Percentiles rank a stretch among this genome's conserved stretches.
Conservation (phyloP, 2,888 invertebrate genomes). For the Amblyjoppa fuscipennis region DNA sequence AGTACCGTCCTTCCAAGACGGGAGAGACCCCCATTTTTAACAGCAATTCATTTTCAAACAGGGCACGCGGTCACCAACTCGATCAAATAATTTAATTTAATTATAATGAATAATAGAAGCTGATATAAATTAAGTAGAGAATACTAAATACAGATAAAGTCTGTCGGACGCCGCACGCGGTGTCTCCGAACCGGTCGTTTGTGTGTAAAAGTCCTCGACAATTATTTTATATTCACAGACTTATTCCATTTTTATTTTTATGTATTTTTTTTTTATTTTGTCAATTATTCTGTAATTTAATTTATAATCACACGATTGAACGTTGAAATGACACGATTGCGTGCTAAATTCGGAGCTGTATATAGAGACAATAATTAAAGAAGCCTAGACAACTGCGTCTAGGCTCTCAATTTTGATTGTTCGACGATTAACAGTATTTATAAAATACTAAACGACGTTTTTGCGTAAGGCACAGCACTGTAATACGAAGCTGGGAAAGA, state of each 20-base stretch:
- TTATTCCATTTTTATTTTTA: conserved; percentile 22
- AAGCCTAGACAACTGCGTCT: conserved; percentile 76
- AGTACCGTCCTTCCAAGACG: conserved; percentile 53
- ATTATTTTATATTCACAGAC: conserved; percentile 22
- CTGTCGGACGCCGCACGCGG: conserved; percentile 47
- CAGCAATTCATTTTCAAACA: conserved; percentile 23
- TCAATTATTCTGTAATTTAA: conserved; percentile 13
- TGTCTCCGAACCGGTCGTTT: conserved; percentile 32
- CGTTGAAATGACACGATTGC: conserved; percentile 33
- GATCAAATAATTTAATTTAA: conserved; percentile 67
- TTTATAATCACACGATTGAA: conserved; percentile 39
- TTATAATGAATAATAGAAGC: conserved; percentile 41
- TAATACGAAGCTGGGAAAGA: conserved; percentile 48
- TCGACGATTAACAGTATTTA: conserved; percentile 58
- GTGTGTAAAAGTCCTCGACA: conserved; percentile 29
- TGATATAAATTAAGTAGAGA: conserved; percentile 68
- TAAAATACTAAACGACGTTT: conserved; percentile 60
- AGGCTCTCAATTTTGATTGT: conserved; percentile 80
- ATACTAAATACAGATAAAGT: conserved; percentile 68
- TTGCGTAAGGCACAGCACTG: conserved; percentile 67
- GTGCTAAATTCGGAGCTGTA: conserved; percentile 43
- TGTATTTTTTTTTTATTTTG: conserved; percentile 19
- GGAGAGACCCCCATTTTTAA: conserved; percentile 33
- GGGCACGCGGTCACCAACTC: conserved; percentile 49
- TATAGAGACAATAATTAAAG: conserved; percentile 75